Base-by-base conservation (phyloP, 2,888 invertebrate genomes). In the Diaperis boleti region DNA sequence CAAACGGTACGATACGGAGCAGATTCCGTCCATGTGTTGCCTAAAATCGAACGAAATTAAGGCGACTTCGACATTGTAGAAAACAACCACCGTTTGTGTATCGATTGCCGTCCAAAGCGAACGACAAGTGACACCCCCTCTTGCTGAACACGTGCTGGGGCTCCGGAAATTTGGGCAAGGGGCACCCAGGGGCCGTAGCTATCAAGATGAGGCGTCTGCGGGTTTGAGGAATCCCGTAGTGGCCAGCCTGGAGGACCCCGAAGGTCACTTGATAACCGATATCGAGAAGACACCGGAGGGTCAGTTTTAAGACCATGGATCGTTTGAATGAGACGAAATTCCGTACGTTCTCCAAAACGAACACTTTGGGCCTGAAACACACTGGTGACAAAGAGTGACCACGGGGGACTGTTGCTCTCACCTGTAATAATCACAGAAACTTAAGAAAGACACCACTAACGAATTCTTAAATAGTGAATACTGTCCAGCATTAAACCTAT, bases 191-290 rank as follows among this genome's bases (percentile, higher is more conserved):
- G 4, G 93, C 92, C 3, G 94, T 91, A 0, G 94, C 95, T 64
- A 94, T 78, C 22, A 95, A 88, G 35, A 95, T 89, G 29, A 80
- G 62, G 41, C 94, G 84, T 70, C 92, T 82, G 49, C 94, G 83
- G 0, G 92, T 93, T 78, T 94, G 94, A 1, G 94, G 91, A 1
- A 94, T 88, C 0, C 94, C 95, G 76, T 92, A 94, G 76, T 90
- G 88, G 1, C 94, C 95, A 0, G 94, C 94, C 82, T 94, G 94
- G 8, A 95, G 77, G n/a, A 94, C 86, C 0, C 92, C 94, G 76
- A 94, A 92, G 0, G 92, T 89, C 68, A 92, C 93, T 81, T 94
- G 94, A 76, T 95, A 95, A 0, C 94, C 94, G 90, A 95, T 94
- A 47, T 88, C 86, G 18, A 93, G 75, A 10, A 95, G 82, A 67